Evolutionary conservation across 1,140 invertebrate genomes (phyloP).

Genomic region (Drosophila tristis): DNA sequence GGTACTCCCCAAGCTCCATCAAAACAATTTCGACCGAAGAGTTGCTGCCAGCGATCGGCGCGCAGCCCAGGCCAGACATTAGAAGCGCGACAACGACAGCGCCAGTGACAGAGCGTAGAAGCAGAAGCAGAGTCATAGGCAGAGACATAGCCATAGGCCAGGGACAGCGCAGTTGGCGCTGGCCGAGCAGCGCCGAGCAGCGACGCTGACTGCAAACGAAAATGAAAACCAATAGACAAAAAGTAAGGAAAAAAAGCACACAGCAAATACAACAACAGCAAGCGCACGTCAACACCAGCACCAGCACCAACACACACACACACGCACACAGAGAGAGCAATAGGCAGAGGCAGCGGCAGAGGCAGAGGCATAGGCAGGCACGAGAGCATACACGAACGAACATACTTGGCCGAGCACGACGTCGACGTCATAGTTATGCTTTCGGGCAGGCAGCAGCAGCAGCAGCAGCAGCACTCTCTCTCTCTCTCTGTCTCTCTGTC

Average conservation of each 20-base stretch:
- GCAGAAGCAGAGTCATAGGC: background rate
- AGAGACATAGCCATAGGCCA: conserved; percentile 5
- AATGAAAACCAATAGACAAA: conserved; percentile 82
- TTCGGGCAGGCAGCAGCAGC: conserved; percentile 21
- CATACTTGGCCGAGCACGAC: conserved; percentile 24
- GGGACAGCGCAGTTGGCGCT: conserved; percentile 3
- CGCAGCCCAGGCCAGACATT: conserved; percentile 30
- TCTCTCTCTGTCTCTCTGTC: background rate
- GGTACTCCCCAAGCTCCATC: background rate
- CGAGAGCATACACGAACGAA: conserved; percentile 2
- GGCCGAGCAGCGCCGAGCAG: background rate
- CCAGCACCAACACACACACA: conserved; percentile 27
- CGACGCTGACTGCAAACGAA: conserved; percentile 70
- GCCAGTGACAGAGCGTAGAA: background rate
- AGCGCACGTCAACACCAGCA: conserved; percentile 40
- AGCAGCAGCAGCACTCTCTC: conserved; percentile 18
- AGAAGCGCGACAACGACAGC: conserved; percentile 19
- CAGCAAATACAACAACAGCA: conserved; percentile 39
- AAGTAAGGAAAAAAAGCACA: conserved; percentile 51
- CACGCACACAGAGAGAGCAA: conserved; percentile 31
- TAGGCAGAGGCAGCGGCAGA: conserved; percentile 3
- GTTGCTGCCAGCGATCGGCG: conserved; percentile 44
- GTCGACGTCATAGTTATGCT: conserved; percentile 78
- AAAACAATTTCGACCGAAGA: conserved; percentile 2
- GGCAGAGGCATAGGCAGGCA: background rate